phyloP scores from a whole-genome alignment of 2,113 vertebrate species.

The Nestor notabilis region DNA sequence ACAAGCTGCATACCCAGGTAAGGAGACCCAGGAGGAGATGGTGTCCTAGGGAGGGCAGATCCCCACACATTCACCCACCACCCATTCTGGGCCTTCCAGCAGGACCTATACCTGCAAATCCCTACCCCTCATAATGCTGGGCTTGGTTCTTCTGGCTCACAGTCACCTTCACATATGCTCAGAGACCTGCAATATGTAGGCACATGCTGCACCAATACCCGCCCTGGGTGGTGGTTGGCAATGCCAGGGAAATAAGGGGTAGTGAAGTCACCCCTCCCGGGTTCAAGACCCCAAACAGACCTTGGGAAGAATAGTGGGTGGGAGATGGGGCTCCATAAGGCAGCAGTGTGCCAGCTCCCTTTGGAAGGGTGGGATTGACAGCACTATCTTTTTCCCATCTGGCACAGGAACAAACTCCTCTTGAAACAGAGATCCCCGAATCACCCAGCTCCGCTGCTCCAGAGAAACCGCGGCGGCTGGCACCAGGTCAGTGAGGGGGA shows the following conservation, averaged over 20 bases:
- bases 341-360: not conserved
- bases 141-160: not conserved
- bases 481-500: conserved; percentile 61
- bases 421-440: conserved; percentile 47
- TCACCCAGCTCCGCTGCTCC: conserved; percentile 73
- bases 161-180: not conserved
- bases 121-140: not conserved
- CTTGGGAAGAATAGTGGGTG: not conserved
- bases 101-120: not conserved
- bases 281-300: not conserved
- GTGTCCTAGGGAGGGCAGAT: not conserved
- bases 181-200: not conserved
- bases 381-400: not conserved
- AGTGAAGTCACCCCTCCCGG: fast-evolving
- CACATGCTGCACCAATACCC: not conserved
- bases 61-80: not conserved
- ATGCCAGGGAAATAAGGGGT: not conserved
- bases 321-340: not conserved
- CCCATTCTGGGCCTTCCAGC: not conserved
- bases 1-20: conserved; percentile 80
- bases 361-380: not conserved
- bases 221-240: fast-evolving
- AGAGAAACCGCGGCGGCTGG: conserved; percentile 57
- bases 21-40: not conserved
- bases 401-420: conserved; percentile 58